phyloP scores from a whole-genome alignment of 2,888 invertebrate genomes.

The Sisyra nigra region DNA sequence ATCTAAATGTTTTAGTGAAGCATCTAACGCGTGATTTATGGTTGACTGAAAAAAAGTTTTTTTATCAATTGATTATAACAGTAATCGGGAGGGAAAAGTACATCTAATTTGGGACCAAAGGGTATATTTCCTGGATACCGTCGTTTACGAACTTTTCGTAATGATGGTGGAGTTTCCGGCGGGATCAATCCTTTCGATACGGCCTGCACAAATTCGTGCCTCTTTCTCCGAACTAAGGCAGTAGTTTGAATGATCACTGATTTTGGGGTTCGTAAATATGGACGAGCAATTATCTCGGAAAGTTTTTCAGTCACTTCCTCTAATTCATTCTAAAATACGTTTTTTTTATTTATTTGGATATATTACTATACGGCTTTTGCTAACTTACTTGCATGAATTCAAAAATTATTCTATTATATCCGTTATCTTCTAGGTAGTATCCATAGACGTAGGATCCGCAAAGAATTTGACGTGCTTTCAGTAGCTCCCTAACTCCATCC shows the following conservation, averaged over 20 bases:
- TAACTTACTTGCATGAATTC: constrained; percentile 46
- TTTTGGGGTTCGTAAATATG: constrained; percentile 43
- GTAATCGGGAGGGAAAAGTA: not conserved
- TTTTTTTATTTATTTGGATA: not conserved
- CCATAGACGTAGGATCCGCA: constrained; percentile 54
- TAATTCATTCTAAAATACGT: constrained; percentile 37
- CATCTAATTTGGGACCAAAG: not conserved
- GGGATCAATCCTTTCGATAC: constrained; percentile 38
- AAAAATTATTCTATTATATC: constrained; percentile 47
- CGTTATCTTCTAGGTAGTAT: constrained; percentile 45
- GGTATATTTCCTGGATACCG: no score
- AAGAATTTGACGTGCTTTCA: constrained; percentile 42
- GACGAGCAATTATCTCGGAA: constrained; percentile 46
- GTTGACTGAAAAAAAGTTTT: constrained; percentile 1
- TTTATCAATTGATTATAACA: not conserved
- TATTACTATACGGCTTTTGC: not conserved
- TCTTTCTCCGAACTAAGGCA: constrained; percentile 36
- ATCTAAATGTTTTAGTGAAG: constrained; percentile 19
- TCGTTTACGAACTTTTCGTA: constrained; percentile 30
- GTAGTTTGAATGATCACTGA: constrained; percentile 43
- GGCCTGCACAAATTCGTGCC: constrained; percentile 44
- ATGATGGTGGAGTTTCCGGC: constrained; percentile 42
- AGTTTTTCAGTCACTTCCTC: constrained; percentile 47
- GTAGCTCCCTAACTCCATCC: constrained; percentile 43
- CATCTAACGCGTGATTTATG: constrained; percentile 1